A percentile compares a stretch with the other conserved stretches of the same genome.
Evolutionary conservation across 1,140 invertebrate species (phyloP).

Genomic region (Atta texana): DNA sequence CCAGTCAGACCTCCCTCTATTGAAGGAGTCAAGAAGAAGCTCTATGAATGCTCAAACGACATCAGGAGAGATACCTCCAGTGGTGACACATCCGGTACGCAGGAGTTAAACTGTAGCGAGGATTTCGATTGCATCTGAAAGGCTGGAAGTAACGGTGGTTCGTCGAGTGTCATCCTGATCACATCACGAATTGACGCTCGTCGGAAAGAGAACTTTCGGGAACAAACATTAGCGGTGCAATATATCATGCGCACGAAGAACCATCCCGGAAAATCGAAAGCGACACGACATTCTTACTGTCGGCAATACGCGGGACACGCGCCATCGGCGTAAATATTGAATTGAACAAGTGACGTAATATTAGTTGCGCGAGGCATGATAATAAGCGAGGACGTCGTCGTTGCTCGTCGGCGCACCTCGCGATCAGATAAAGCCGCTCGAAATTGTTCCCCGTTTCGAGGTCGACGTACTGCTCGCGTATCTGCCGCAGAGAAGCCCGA

Average conservation of each 20-base stretch:
- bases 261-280: not conserved
- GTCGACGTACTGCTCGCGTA: slow-evolving; percentile 53
- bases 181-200: not conserved
- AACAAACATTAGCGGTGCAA: no score
- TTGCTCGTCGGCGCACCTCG: slow-evolving; percentile 58
- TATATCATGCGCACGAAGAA: not conserved
- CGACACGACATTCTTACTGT: not conserved
- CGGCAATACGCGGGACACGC: not conserved
- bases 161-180: no score
- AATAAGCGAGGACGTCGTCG: slow-evolving; percentile 70
- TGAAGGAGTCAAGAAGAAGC: no score
- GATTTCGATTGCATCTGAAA: no score
- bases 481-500: slow-evolving; percentile 50
- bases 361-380: slow-evolving; percentile 71
- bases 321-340: slow-evolving; percentile 50
- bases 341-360: slow-evolving; percentile 73
- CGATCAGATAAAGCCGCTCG: slow-evolving; percentile 77
- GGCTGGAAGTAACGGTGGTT: no score
- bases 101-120: no score
- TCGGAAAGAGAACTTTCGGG: no score
- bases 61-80: no score
- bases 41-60: no score
- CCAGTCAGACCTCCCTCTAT: no score
- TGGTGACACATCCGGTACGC: no score
- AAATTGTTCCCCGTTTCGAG: slow-evolving; percentile 58